Percentiles rank a stretch among this genome's conserved stretches.
phyloP scores from a whole-genome alignment of 37 sponge, comb jelly and placozoan genomes.

The Geodia barretti region DNA sequence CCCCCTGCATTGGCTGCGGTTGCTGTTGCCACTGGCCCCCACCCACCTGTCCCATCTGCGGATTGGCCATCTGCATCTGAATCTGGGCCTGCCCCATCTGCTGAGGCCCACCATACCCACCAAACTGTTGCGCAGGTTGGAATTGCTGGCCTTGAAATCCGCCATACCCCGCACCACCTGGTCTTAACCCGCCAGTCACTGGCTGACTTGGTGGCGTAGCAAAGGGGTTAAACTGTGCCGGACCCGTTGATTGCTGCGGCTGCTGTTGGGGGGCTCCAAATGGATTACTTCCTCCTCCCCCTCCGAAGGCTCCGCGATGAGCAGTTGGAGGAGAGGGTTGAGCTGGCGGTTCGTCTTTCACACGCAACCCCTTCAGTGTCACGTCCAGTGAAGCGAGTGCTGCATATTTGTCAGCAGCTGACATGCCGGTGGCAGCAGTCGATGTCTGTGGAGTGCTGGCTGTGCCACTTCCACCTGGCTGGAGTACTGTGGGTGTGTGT shows the following conservation, averaged over 20 bases:
- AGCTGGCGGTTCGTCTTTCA: conserved; percentile 48
- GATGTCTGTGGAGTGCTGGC: neutral
- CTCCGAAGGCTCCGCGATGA: conserved; percentile 3
- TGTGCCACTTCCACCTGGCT: neutral
- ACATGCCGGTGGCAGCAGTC: neutral
- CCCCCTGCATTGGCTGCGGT: neutral
- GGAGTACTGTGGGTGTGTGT: neutral
- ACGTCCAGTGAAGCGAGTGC: conserved; percentile 67
- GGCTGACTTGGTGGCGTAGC: neutral
- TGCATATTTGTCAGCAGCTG: conserved; percentile 61
- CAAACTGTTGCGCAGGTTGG: conserved; percentile 31
- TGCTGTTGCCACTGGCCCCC: neutral
- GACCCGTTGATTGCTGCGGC: neutral
- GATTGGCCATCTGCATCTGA: neutral
- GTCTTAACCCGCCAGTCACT: conserved; percentile 4
- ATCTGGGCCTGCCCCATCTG: neutral
- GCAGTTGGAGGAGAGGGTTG: neutral
- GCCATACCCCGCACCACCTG: conserved; percentile 2
- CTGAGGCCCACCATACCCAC: neutral
- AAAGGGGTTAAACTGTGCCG: conserved; percentile 23
- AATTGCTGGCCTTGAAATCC: neutral
- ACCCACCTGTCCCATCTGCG: neutral
- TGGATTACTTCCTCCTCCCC: conserved; percentile 26
- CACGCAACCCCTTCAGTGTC: conserved; percentile 42
- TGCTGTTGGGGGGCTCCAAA: neutral